phyloP scores from a whole-genome alignment of 1,140 invertebrate genomes.

The Myzus persicae region DNA sequence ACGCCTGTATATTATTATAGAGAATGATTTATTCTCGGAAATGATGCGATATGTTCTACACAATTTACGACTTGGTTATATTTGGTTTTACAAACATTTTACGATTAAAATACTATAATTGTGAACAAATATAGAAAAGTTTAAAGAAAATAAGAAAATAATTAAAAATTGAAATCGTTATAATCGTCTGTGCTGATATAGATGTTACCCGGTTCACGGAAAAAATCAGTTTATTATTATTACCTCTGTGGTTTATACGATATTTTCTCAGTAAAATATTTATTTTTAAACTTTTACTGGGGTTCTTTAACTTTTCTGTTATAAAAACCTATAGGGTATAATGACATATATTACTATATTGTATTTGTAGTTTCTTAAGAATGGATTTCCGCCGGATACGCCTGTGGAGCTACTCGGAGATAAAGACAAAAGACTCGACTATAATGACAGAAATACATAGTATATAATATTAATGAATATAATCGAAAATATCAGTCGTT shows the following conservation, averaged over 20 bases:
- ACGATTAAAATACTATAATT: not conserved
- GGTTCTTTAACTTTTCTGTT: conserved; percentile 8
- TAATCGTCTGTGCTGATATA: not conserved
- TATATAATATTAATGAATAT: not conserved
- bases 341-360: too few species aligned
- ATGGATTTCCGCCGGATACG: not conserved
- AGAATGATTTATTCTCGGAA: not conserved
- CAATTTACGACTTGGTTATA: not conserved
- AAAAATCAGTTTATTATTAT: not conserved
- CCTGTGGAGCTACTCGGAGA: not conserved
- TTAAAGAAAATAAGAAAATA: conserved; percentile 13
- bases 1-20: not conserved
- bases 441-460: not conserved
- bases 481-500: not conserved
- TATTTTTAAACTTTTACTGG: conserved; percentile 19
- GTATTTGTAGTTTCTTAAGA: not conserved
- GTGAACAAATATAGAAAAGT: not conserved
- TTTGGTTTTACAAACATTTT: not conserved
- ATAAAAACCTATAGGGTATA: not conserved
- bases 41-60: not conserved
- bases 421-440: not conserved
- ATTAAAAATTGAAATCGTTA: not conserved
- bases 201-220: not conserved
- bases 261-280: not conserved
- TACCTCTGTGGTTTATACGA: not conserved